Evolutionary conservation across 2,797 vertebrate genomes (phyloP).

Genomic region (Staurois parvus): DNA sequence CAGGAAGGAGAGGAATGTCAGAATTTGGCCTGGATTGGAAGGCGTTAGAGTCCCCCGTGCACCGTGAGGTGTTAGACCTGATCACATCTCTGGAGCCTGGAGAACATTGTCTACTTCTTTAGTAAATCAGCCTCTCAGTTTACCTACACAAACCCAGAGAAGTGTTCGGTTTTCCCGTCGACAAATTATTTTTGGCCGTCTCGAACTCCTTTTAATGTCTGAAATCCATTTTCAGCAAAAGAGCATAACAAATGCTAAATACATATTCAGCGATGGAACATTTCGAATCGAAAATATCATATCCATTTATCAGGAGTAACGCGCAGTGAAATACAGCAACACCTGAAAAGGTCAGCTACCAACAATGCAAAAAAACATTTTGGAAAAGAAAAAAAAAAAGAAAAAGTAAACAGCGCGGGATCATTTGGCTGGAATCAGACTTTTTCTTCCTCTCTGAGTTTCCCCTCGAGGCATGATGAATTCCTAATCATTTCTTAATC

Average conservation of each 20-base stretch:
- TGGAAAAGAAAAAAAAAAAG: no score
- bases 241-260: conserved; percentile 30
- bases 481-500: conserved; percentile 42
- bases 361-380: conserved; percentile 16
- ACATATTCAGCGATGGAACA: conserved; percentile 42
- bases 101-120: no score
- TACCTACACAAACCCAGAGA: no score
- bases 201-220: background rate
- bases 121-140: no score
- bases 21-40: no score
- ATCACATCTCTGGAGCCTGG: no score
- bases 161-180: background rate
- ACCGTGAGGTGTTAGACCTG: no score
- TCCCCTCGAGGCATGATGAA: background rate
- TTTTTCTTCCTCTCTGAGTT: conserved; percentile 3
- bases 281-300: conserved; percentile 35
- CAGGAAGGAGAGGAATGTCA: no score
- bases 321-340: background rate
- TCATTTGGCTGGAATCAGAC: background rate
- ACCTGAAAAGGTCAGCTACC: conserved; percentile 37
- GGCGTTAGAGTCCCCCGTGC: no score
- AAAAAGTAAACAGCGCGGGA: conserved; percentile 16
- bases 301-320: conserved; percentile 49
- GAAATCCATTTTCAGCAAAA: conserved; percentile 19
- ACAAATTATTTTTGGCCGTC: background rate